Conservation (phyloP, 1,140 invertebrate species). For the Macrocentrus cingulum region DNA sequence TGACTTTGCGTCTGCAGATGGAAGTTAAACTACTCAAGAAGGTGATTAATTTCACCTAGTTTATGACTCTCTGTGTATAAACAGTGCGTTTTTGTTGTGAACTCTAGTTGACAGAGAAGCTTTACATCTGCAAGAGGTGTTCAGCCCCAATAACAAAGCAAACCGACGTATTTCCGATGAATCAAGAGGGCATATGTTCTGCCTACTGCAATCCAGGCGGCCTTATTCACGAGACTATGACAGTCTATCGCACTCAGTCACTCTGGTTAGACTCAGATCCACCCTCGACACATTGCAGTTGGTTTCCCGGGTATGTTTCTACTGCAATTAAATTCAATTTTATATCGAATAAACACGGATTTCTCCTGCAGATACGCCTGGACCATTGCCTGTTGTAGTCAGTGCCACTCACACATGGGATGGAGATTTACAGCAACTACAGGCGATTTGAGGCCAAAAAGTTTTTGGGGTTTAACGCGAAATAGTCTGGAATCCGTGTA, state of each 20-base stretch:
- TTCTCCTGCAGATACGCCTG: slow-evolving; percentile 70
- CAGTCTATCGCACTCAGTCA: slow-evolving; percentile 67
- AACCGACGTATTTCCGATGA: slow-evolving; percentile 78
- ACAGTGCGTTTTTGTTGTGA: slow-evolving; percentile 37
- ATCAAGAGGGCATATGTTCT: slow-evolving; percentile 75
- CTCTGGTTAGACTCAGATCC: slow-evolving; percentile 59
- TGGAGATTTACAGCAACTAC: slow-evolving; percentile 75
- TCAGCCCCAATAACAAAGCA: slow-evolving; percentile 65
- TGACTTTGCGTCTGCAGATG: slow-evolving; percentile 69
- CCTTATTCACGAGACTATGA: slow-evolving; percentile 80
- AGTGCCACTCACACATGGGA: slow-evolving; percentile 72
- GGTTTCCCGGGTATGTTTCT: slow-evolving; percentile 78
- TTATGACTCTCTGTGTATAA: background rate
- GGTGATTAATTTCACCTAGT: slow-evolving; percentile 47
- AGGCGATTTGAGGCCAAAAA: slow-evolving; percentile 64
- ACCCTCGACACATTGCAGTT: slow-evolving; percentile 73
- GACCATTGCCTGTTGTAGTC: slow-evolving; percentile 72
- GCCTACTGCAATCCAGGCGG: slow-evolving; percentile 82
- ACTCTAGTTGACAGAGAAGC: slow-evolving; percentile 51
- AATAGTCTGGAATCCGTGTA: slow-evolving; percentile 22
- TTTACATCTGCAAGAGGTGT: slow-evolving; percentile 70
- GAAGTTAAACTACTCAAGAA: slow-evolving; percentile 65
- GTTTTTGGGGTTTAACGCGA: slow-evolving; percentile 72
- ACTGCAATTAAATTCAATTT: background rate
- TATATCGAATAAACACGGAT: too few relatives aligned